Base-by-base conservation (phyloP, 2,888 invertebrate species). In the Agonum fuliginosum region DNA sequence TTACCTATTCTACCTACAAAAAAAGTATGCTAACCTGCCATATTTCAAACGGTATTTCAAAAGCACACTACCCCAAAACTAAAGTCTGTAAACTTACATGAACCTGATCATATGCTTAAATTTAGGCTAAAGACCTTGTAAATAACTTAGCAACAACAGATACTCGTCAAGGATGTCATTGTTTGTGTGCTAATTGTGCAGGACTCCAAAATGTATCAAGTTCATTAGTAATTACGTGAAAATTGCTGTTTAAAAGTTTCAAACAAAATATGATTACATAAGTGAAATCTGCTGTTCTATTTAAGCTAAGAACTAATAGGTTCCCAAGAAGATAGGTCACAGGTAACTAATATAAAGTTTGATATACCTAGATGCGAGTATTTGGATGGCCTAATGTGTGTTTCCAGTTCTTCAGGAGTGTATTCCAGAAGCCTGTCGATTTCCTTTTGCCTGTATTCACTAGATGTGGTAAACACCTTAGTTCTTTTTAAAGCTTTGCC, bases 401-500 rank as follows among this genome's bases (percentile, higher is more conserved):
- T 84, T 51, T 86, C 84, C 69, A 85, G 80, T 79, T 86, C 86
- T 62, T 86, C 85, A 41, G 81, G 82, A 10, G 84, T 85, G 80
- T 85, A 86, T 80, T 85, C 86, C 48, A 83, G 78, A 78, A 79
- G 81, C 74, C 81, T 82, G 54, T 79, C 79, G 24, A 78, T 19
- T 74, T 79, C 79, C 78, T 79, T 79, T 37, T 80, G 80, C 17
- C 41, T 80, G 73, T 81, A 81, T 67, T 85, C 86, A 82, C 84
- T 84, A 22, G 85, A 85, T 43, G 84, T 83, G 2, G 85, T 86
- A 81, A 83, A 85, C 78, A 84, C 84, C 83, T 85, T 86, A 82
- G 86, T 86, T 83, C 87, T 85, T 85, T 87, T 87, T 73, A 86
- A 81, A 19, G 85, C 84, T 83, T 85, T 86, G 46, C 86, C 86